Base-by-base conservation (phyloP, 2,888 invertebrate species). In the Parnassius smintheus region DNA sequence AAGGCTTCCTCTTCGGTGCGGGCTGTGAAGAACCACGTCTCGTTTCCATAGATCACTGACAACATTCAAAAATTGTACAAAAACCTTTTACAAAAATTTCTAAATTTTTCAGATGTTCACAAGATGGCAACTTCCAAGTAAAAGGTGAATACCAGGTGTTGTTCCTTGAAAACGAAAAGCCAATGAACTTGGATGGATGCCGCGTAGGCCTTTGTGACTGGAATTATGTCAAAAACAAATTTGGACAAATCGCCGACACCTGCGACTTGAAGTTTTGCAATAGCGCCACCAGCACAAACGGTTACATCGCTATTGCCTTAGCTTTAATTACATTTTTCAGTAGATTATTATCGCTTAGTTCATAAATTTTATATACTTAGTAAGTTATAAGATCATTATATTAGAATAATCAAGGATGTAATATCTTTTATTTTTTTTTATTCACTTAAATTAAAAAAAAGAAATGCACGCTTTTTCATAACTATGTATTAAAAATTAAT, bases 201-300 rank as follows among this genome's bases (percentile, higher is more conserved):
- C 91, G 94, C 9, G 95, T 95, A 0, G 96, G 96, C 0, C 93
- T 96, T 0, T 97, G 97, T 84, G 94, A 94, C 68, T 96, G 96
- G 96, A 92, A 93, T 0, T 92, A 93, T 25, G 87, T 97, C 9
- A 93, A 94, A 73, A 87, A 92, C 13, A 93, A 92, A 64, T 94
- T 94, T 66, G 89, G 92, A 2, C 80, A 88, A 0, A 75, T 93
- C 1, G 91, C 92, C 2, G 86, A 92, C 25, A 88, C 88, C 13
- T 95, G 95, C 73, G 91, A 93, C 69, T 69, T 92, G 9, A 85
- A 93, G 44, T 93, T 93, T 70, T 95, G 95, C 73, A 91, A 88
- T 56, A 77, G 77, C 11, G 88, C 82, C 2, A 76, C 69, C 0
- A 71, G 66, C 66, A 9, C 68, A 8, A 66, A 64, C 35, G 64